Conservation (phyloP, 1,140 invertebrate species). For the Drosophila neocordata region DNA sequence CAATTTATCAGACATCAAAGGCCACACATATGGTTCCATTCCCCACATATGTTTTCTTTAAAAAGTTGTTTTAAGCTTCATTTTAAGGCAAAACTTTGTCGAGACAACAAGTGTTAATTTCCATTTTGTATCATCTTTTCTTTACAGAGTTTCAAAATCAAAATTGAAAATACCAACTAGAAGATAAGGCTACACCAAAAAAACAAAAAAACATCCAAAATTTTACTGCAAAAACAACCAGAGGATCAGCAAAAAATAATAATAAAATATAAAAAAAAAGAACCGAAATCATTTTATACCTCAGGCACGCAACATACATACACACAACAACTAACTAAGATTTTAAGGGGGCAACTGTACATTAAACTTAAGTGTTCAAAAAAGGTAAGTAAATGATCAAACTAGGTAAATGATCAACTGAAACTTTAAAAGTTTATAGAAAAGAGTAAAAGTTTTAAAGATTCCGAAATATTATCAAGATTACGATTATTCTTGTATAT, state of each 20-base stretch:
- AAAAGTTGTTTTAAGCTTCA: slow-evolving; percentile 24
- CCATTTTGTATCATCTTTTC: slow-evolving; percentile 15
- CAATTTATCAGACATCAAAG: slow-evolving; percentile 46
- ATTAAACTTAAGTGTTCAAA: slow-evolving; percentile 83
- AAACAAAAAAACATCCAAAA: slow-evolving; percentile 56
- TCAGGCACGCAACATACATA: slow-evolving; percentile 49
- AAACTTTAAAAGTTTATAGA: background rate
- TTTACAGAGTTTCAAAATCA: slow-evolving; percentile 82
- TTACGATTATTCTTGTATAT: no score
- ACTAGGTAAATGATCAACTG: background rate
- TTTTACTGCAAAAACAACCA: slow-evolving; percentile 39
- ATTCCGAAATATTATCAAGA: no score
- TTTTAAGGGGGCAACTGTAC: slow-evolving; percentile 72
- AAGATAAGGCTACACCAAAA: slow-evolving; percentile 72
- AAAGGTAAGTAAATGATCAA: slow-evolving; percentile 40
- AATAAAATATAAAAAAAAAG: background rate
- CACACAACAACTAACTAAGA: slow-evolving; percentile 60
- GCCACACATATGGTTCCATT: slow-evolving; percentile 37
- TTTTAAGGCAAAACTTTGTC: slow-evolving; percentile 33
- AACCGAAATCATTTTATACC: slow-evolving; percentile 80
- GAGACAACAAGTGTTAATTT: slow-evolving; percentile 17
- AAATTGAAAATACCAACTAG: slow-evolving; percentile 81
- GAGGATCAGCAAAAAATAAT: slow-evolving; percentile 53
- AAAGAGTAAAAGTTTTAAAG: no score
- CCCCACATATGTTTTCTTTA: slow-evolving; percentile 38